Evolutionary conservation across 2,797 vertebrate genomes (phyloP), one percentile per base, ranked within the genome.

Genomic region (Argyrosomus regius): DNA sequence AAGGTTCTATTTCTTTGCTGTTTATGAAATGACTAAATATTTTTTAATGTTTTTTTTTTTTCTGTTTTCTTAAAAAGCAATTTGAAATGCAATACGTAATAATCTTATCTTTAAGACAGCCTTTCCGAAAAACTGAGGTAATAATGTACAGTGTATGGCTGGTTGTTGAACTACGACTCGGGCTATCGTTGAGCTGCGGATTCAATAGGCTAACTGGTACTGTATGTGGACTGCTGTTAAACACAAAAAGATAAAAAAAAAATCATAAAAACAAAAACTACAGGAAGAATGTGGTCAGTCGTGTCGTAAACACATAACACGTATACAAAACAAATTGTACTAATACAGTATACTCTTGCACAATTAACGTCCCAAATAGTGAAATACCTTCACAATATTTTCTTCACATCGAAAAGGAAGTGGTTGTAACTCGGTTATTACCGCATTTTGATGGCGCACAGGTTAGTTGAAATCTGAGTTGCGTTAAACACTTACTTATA

Each of bases 41-140:
- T 87, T 91, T 90, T 92, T 72, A 64, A 80, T 77, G 54, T 62
- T 65, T 35, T 83, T 81, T 70, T 45, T 64, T 79, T 63, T 72
- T 65, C 61, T 86, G 50, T 87, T 84, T 88, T 84, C 71, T 88
- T 91, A 79, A 90, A 88, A 93, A 91, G 89, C 93, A 94, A 95
- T 94, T 91, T 92, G 82, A 93, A 93, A 96, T 96, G 96, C 95
- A 96, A 96, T 96, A 96, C 84, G 11, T 90, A 85, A 86, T 89
- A 88, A 88, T 89, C 77, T 77, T 82, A 89, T 87, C 81, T 83
- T 62, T 72, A 84, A 85, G 80, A 89, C 77, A 91, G 91, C 90
- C 89, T 93, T 91, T 92, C 79, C 50, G 58, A 67, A 67, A 81
- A 80, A 80, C 83, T 10, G 86, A 91, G 88, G 84, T 91, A 89